A percentile compares a stretch with the other conserved stretches of the same genome.
These are phyloP conservation scores for Pristionchus entomophagus DNA, from an alignment of 2,888 invertebrate genomes.

Conservation along the genomic window DNA sequence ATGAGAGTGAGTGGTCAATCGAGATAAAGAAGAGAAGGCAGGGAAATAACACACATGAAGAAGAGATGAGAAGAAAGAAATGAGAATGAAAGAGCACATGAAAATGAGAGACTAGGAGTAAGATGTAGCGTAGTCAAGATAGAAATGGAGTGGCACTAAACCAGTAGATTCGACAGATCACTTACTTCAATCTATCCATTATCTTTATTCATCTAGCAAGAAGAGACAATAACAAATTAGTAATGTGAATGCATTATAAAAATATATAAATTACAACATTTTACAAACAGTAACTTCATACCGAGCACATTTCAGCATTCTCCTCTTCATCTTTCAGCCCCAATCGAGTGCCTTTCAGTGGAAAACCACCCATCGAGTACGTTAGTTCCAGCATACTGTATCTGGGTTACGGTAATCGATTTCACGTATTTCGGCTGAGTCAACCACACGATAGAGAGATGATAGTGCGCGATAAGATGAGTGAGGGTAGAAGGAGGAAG, in stretches of 20 bases:
- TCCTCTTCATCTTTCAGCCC: slow-evolving; percentile 16
- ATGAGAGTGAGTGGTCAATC: not conserved
- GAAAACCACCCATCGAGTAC: not conserved
- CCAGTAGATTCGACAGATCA: slow-evolving; percentile 17
- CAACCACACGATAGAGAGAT: not conserved
- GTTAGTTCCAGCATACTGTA: slow-evolving; percentile 40
- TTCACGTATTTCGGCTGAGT: not conserved
- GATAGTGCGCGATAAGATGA: not conserved
- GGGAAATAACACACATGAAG: not conserved
- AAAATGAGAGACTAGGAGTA: not conserved
- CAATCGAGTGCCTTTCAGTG: not conserved
- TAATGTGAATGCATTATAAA: not conserved
- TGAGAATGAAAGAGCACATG: not conserved
- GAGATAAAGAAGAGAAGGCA: not conserved
- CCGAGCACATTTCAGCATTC: not conserved
- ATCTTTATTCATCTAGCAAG: slow-evolving; percentile 36
- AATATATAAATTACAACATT: not conserved
- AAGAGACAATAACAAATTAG: not conserved
- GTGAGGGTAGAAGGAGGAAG: not conserved
- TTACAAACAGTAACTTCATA: not conserved
- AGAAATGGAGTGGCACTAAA: not conserved
- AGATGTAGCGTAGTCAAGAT: slow-evolving; percentile 23
- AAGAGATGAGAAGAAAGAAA: too few relatives aligned
- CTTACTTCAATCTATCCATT: slow-evolving; percentile 8
- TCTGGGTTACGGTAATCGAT: slow-evolving; percentile 32